phyloP scores from a whole-genome alignment of 2,888 invertebrate genomes.

The Nasonovia ribisnigri region DNA sequence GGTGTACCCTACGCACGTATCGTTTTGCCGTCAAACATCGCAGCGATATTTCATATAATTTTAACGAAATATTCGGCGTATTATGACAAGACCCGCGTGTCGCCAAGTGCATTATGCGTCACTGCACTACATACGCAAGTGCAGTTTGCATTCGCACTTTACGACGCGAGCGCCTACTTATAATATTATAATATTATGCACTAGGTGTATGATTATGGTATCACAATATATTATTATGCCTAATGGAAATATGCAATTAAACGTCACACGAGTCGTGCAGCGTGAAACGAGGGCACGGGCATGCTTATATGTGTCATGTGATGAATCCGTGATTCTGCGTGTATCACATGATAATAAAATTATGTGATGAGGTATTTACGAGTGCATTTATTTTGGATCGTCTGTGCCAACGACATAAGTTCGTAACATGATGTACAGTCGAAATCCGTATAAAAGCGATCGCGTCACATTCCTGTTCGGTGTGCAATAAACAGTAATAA shows the following conservation, averaged over 20 bases:
- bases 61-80: too few relatives aligned
- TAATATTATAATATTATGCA: neutral
- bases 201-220: too few relatives aligned
- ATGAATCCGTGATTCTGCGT: neutral
- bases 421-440: constrained; percentile 3
- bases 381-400: neutral
- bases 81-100: too few relatives aligned
- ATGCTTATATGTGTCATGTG: too few relatives aligned
- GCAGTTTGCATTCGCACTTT: neutral
- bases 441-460: constrained; percentile 24
- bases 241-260: neutral
- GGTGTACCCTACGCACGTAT: neutral
- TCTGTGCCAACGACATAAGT: constrained; percentile 6
- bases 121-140: neutral
- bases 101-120: neutral
- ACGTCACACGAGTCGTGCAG: neutral
- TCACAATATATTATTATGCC: neutral
- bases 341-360: too few relatives aligned
- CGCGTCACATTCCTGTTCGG: neutral
- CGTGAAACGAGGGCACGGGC: too few relatives aligned
- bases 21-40: neutral
- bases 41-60: neutral
- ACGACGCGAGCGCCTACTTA: neutral
- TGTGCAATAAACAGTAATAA: neutral
- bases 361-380: neutral